A percentile compares a stretch with the other conserved stretches of the same genome.
phyloP scores from a whole-genome alignment of 2,888 invertebrate species.

The Pristionchus exspectatus region DNA sequence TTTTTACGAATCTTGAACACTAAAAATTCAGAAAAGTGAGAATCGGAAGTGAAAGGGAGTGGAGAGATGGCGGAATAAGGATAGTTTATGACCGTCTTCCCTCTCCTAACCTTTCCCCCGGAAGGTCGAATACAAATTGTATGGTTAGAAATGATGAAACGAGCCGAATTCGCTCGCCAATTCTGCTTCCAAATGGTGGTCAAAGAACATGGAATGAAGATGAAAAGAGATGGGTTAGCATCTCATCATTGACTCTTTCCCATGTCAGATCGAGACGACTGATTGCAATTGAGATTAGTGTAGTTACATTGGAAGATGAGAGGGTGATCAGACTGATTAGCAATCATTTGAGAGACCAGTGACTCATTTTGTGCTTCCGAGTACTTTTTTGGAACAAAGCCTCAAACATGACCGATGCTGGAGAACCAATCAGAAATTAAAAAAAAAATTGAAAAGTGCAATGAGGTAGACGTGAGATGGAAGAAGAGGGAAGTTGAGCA shows the following conservation, averaged over 20 bases:
- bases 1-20: background rate
- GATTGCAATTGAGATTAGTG: constrained; percentile 10
- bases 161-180: background rate
- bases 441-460: background rate
- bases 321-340: constrained; percentile 10
- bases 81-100: constrained; percentile 29
- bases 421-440: too few relatives aligned
- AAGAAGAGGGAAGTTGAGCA: constrained; percentile 33
- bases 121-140: background rate
- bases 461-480: background rate
- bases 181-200: background rate
- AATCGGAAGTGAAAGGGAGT: constrained; percentile 7
- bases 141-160: background rate
- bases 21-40: background rate
- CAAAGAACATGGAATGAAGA: background rate
- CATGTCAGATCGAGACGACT: background rate
- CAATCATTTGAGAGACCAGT: background rate
- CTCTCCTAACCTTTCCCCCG: background rate
- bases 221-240: background rate
- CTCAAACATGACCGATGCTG: background rate
- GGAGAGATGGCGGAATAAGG: background rate
- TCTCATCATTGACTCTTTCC: background rate
- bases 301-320: background rate
- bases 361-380: background rate
- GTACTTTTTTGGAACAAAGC: too few relatives aligned